Base-by-base conservation (phyloP, 2,797 vertebrate species). In the Chloroceryle inda region DNA sequence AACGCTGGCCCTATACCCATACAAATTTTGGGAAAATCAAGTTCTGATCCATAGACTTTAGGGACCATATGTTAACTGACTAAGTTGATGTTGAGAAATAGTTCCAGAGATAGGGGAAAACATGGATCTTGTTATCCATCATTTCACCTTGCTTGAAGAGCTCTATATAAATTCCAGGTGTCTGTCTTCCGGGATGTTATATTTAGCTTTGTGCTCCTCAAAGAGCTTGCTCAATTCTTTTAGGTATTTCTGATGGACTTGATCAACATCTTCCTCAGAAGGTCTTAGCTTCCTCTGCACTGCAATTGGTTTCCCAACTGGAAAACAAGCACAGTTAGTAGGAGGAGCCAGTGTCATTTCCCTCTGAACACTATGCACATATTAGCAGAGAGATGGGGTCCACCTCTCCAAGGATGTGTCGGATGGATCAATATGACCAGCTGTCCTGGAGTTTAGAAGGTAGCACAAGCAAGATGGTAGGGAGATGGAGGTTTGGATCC, bases 221-320 rank as follows among this genome's bases (percentile, higher is more conserved):
- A 99, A 99, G 87, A 99, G 98, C 23, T 97, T 93, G 49, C 89
- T 97, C 50, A 99, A 98, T 88, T 99, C 98, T 0, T 98, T 95
- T 80, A 99, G 98, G 86, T 99, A 99, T 21, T 69, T 96, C 92
- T 99, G 97, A 78, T 99, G 99, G 37, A 99, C 82, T 61, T 20
- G 84, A 27, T 99, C 95, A 5, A 99, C 98, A 9, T 99, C 98
- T 79, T 99, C 98, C 0, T 75, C 20, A 0, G 98, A 98, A 5
- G 99, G 99, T 37, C 84, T 98, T n/a, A 49, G 13, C 0, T 95
- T 99, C 97, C 93, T 98, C 95, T 97, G 81, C 87, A 99, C 99
- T 73, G 94, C 96, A 20, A 99, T 99, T 11, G 99, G 99, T 82
- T 98, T 98, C 15, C 99, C 99, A 56, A 99, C 99, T 99, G 98